Percentiles rank a stretch among this genome's conserved stretches.
Evolutionary conservation across 37 sponge, comb jelly and placozoan species (phyloP).

Genomic region (Ephydatia muelleri): DNA sequence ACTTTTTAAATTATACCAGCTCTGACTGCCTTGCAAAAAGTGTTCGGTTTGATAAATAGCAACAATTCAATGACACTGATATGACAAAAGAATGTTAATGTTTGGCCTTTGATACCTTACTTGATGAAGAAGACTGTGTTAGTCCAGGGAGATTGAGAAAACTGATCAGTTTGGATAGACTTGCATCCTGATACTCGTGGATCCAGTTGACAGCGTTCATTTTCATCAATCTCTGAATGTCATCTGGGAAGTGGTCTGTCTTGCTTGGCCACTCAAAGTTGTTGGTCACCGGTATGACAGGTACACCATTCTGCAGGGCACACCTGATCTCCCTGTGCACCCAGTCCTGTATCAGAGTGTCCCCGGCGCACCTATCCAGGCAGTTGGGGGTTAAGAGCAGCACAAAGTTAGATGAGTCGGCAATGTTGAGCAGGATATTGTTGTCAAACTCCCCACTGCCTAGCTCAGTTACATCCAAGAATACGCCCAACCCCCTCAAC

Average conservation of each 20-base stretch:
- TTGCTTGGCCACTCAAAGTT: slow-evolving; percentile 41
- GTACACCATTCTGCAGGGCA: slow-evolving; percentile 15
- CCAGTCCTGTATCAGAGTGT: slow-evolving; percentile 39
- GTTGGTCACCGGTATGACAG: slow-evolving; percentile 33
- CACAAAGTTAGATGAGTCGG: slow-evolving; percentile 20
- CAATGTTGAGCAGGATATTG: slow-evolving; percentile 33
- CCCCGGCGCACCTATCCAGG: slow-evolving; percentile 43
- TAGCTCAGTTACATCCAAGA: slow-evolving; percentile 53
- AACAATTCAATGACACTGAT: not conserved
- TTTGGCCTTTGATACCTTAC: not conserved
- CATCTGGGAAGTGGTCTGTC: slow-evolving; percentile 17
- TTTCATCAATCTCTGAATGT: slow-evolving; percentile 6
- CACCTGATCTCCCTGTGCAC: slow-evolving; percentile 44
- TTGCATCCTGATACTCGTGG: slow-evolving; percentile 59
- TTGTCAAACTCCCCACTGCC: slow-evolving; percentile 65
- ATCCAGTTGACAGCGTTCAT: slow-evolving; percentile 49
- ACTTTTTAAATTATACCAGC: not conserved
- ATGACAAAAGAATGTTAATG: not conserved
- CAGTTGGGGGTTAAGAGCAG: slow-evolving; percentile 21
- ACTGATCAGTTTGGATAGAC: slow-evolving; percentile 29
- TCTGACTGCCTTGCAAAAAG: not conserved
- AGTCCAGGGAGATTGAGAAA: slow-evolving; percentile 30
- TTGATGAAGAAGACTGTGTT: not conserved
- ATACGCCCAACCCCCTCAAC: slow-evolving; percentile 25
- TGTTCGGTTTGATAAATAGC: not conserved